Evolutionary conservation across 2,113 vertebrate genomes (phyloP).

Genomic region (Cyphomyrus plagiostoma): DNA sequence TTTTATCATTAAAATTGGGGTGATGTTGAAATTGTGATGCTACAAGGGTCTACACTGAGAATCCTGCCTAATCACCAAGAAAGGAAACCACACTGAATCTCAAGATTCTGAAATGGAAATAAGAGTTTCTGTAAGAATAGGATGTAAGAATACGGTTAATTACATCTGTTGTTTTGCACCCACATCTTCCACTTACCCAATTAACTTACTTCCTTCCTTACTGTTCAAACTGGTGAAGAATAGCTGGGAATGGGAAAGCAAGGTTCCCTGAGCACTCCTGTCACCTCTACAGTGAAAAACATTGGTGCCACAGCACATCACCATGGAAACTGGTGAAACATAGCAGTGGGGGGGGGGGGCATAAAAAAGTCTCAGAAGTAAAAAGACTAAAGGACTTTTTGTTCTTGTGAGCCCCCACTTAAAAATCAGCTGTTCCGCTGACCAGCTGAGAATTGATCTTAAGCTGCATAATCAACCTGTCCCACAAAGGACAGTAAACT

Average conservation of each 20-base stretch:
- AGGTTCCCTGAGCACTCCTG: neutral
- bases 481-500: constrained; percentile 19
- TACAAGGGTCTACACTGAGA: neutral
- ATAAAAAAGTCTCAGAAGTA: constrained; percentile 9
- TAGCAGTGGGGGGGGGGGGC: neutral
- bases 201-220: neutral
- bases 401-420: neutral
- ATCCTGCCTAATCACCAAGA: neutral
- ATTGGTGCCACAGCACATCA: neutral
- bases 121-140: neutral
- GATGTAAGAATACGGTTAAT: neutral
- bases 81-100: neutral
- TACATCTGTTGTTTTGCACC: neutral
- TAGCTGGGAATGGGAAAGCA: neutral
- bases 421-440: constrained; percentile 16
- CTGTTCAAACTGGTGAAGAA: neutral
- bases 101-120: neutral
- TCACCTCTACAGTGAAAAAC: neutral
- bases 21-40: neutral
- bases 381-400: constrained; percentile 9
- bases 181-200: neutral
- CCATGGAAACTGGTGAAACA: constrained; percentile 10
- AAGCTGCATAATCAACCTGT: constrained; percentile 27
- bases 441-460: constrained; percentile 34
- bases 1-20: neutral